Evolutionary conservation across 1,140 invertebrate species (phyloP).

Genomic region (Papilio helenus): DNA sequence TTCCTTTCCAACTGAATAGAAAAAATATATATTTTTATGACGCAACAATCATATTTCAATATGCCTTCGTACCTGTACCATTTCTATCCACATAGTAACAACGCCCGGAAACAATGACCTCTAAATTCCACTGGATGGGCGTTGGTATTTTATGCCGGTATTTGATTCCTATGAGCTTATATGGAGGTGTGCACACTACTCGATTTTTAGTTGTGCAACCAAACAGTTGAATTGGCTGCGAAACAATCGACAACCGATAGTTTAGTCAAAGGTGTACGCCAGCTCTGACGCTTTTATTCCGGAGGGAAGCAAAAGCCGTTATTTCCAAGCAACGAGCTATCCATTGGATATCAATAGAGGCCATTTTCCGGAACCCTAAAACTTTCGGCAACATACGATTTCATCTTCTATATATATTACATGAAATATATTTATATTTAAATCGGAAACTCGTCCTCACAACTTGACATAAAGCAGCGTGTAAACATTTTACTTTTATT

Average conservation of each 20-base stretch:
- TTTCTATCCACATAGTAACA: conserved; percentile 48
- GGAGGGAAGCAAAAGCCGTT: not conserved
- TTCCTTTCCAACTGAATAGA: conserved; percentile 51
- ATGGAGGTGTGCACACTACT: no score
- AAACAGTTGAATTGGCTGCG: no score
- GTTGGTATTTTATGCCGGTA: no score
- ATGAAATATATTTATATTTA: conserved; percentile 21
- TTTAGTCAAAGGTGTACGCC: no score
- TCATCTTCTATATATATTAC: conserved; percentile 41
- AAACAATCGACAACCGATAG: no score
- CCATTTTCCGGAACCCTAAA: conserved; percentile 30
- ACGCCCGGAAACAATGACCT: conserved; percentile 39
- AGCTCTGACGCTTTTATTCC: no score
- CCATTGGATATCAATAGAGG: not conserved
- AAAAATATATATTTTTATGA: conserved; percentile 68
- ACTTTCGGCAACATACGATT: conserved; percentile 46
- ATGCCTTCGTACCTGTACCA: conserved; percentile 32
- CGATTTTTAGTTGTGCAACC: no score
- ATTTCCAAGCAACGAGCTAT: not conserved
- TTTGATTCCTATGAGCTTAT: no score
- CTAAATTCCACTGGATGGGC: not conserved
- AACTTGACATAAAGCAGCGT: conserved; percentile 55
- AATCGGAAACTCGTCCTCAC: conserved; percentile 44
- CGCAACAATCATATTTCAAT: conserved; percentile 56
- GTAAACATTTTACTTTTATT: conserved; percentile 28